Evolutionary conservation across 2,113 vertebrate species (phyloP), one percentile per base, ranked within the genome.

Genomic region (Hyperopisus bebe): DNA sequence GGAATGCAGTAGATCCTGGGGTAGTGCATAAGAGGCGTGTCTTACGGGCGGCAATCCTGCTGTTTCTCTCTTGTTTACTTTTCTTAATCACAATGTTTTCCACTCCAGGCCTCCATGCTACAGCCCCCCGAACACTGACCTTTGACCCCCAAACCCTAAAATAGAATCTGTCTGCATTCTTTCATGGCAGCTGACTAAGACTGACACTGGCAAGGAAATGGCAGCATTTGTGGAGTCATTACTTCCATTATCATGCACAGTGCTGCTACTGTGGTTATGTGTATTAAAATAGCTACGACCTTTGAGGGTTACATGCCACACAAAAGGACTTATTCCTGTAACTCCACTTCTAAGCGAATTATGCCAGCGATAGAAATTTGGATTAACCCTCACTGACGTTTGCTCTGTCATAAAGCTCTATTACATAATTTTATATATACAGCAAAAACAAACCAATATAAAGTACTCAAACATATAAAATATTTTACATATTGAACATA

Each of bases 221-320:
- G 77, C 35, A 58, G 77, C 24, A 83, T 85, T 31, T 84, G 11
- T 35, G 19, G 89, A 74, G 2, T 53, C 31, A 62, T 46, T 15
- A 21, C 21, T 48, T 35, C 55, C 89, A 88, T 88, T 91, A 90
- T 92, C 88, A 47, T 66, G 46, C 17, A 88, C 66, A 89, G 48
- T 42, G 80, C 89, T 90, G 70, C 66, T 85, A 77, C 27, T 90
- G 89, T 89, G 83, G 87, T 90, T 90, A 86, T 6, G 85, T 48
- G 80, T 35, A 85, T 77, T 84, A 48, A 92, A 91, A 91, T 91
- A 91, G 89, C 88, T 84, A 21, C 7, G 84, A 47, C 47, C 46
- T 80, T 85, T 51, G 50, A 51, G 35, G 47, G 58, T 89, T 44
- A 55, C 58, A 31, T 90, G 70, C 55, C 87, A 51, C 53, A 55